Evolutionary conservation across 1,140 invertebrate species (phyloP), one percentile per base, ranked within the genome.

Genomic region (Artemia franciscana): DNA sequence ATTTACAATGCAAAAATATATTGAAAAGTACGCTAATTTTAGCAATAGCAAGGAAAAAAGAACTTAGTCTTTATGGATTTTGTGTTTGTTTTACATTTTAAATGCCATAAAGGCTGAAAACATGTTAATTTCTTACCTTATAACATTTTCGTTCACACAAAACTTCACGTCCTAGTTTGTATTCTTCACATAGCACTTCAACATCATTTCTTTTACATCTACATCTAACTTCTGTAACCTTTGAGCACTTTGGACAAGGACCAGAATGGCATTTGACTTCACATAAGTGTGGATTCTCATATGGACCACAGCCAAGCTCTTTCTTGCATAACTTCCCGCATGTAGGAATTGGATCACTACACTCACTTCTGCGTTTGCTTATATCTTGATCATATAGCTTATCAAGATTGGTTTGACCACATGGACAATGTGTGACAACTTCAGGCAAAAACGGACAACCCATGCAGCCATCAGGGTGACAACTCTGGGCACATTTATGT

Each of bases 191-290:
- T 0, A 80, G 77, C 57, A 94, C 79, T 71, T 90, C 82, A 66
- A 85, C 84, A 62, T 83, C 82, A 75, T 85, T 85, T 68, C 83
- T 79, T n/a, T 87, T 88, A 73, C 94, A 98, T n/a, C 88, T 82
- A 70, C 94, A 97, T 60, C 79, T 81, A 0, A 93, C 78, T 2
- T 79, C 71, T 0, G 88, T 91, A 15, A 78, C 81, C 21, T 84
- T 78, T 15, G 82, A 78, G 69, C 94, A 98, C 0, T 81, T 78
- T 5, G 85, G 84, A 72, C 94, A 98, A 9, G 79, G 74, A 0
- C 84, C 88, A 69, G 78, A 72, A 68, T 97, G 93, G 73, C 93
- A 97, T 12, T 73, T 71, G 12, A 73, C 72, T 58, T 76, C 69
- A 72, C 93, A 97, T 0, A 67, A 72, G 71, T 96, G 92, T 26